Evolutionary conservation across 2,888 invertebrate genomes (phyloP), one percentile per base, ranked within the genome.

Genomic region (Oscheius myriophilus): DNA sequence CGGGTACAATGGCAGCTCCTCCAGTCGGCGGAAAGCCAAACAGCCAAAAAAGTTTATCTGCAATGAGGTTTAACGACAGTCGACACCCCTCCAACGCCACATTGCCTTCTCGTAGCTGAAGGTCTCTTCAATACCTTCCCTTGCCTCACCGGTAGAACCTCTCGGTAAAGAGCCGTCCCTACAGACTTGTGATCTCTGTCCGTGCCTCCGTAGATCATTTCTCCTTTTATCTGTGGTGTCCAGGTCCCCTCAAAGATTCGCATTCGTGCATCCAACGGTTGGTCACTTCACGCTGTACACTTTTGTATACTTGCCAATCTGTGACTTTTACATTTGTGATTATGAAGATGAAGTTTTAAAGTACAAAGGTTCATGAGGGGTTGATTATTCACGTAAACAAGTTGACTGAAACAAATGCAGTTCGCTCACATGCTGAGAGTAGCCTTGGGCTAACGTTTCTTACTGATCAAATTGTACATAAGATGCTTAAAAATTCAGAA

Each of bases 111-210:
- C 9, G n/a, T 16, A 42, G 45, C 59, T 39, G 43, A 23, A 18
- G 11, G 14, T 45, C 59, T 59, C 12, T 46, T 9, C 3, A 33
- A 33, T 33, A 6, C 33, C 33, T 41, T 25, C 33, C 26, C 54
- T 54, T 21, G 54, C 25, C 42, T 21, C 16, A 57, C 61, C 61
- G 61, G 61, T 61, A 61, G 46, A 61, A 33, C 21, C 41, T 57
- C 61, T 49, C 61, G 61, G 46, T 61, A 49, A 61, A 33, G 26
- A n/a, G 16, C 43, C 58, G 23, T 58, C n/a, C 25, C 23, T 49
- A 23, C 49, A 49, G 49, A 61, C n/a, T 67, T 61, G 67, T 67
- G 67, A 67, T 67, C 67, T 67, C 67, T 55, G n/a, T 46, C 54
- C 25, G 67, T 67, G 67, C 67, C 67, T 67, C 45, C 26, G 18